Evolutionary conservation across 2,797 vertebrate genomes (phyloP), one percentile per base, ranked within the genome.

Genomic region (Peromyscus melanophrys): DNA sequence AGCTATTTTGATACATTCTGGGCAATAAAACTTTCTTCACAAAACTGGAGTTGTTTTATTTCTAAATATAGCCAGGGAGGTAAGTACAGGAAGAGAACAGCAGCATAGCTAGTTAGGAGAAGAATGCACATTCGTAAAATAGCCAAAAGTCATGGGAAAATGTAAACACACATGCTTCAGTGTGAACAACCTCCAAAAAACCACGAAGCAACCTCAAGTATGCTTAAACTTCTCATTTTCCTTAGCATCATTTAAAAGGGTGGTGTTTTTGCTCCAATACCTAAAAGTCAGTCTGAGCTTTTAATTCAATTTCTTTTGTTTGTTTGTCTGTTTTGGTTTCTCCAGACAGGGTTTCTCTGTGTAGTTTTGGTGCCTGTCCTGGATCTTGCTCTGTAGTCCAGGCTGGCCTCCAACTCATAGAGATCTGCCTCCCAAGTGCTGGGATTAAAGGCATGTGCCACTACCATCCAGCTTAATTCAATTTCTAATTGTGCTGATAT

Each of bases 21-120:
- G 69, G 61, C 34, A 90, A 78, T 10, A 27, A 81, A 19, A 77
- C 2, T 46, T 95, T 49, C 43, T 37, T 57, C 76, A 57, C 76
- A 92, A 96, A 94, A 76, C 11, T 31, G 10, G 37, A 63, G 67
- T n/a, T 73, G 3, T 75, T 80, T 92, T 37, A 89, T n/a, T 92
- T 94, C 84, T 95, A 92, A 89, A 65, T 73, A 86, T 46, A 63
- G 1, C 40, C 23, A 9, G 0, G 6, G 76, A 87, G 89, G 69
- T 4, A 89, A 37, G 12, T 57, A 89, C 10, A 78, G 43, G 59
- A 67, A 83, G 43, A 85, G 52, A 91, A 23, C 27, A 31, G 29
- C 7, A 78, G 5, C 11, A 29, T 31, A 23, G 13, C 37, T 25
- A 5, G 63, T 52, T 69, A 52, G 52, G 59, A 83, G 55, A 55